A percentile compares a stretch with the other conserved stretches of the same genome.
phyloP scores from a whole-genome alignment of 2,113 vertebrate species.

The Amia ocellicauda region DNA sequence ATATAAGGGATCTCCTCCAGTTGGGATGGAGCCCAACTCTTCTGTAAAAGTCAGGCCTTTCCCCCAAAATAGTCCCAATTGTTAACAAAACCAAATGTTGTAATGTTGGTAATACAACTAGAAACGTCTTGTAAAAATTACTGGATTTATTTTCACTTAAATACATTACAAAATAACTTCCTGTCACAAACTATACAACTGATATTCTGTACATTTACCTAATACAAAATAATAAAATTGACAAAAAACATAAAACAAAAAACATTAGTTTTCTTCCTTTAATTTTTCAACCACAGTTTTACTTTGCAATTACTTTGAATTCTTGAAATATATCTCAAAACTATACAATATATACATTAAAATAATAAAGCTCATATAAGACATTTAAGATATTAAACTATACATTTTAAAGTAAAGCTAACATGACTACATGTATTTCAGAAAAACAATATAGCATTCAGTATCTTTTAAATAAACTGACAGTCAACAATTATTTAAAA shows the following conservation, averaged over 20 bases:
- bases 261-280: too few species aligned
- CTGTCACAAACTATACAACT: constrained; percentile 37
- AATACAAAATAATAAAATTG: constrained; percentile 33
- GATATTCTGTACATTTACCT: constrained; percentile 48
- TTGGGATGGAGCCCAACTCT: too few species aligned
- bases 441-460: not conserved
- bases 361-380: not conserved
- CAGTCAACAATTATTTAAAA: not conserved
- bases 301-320: not conserved
- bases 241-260: constrained; percentile 32
- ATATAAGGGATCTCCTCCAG: too few species aligned
- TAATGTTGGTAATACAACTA: too few species aligned
- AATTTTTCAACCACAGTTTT: constrained; percentile 31
- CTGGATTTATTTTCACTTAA: constrained; percentile 46
- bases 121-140: constrained; percentile 42
- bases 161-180: constrained; percentile 58
- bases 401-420: constrained; percentile 6
- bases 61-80: too few species aligned
- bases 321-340: constrained; percentile 36
- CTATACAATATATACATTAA: constrained; percentile 55
- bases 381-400: not conserved
- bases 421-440: not conserved
- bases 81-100: too few species aligned
- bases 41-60: too few species aligned
- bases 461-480: not conserved